phyloP scores from a whole-genome alignment of 2,797 vertebrate genomes.

The Monodelphis domestica region DNA sequence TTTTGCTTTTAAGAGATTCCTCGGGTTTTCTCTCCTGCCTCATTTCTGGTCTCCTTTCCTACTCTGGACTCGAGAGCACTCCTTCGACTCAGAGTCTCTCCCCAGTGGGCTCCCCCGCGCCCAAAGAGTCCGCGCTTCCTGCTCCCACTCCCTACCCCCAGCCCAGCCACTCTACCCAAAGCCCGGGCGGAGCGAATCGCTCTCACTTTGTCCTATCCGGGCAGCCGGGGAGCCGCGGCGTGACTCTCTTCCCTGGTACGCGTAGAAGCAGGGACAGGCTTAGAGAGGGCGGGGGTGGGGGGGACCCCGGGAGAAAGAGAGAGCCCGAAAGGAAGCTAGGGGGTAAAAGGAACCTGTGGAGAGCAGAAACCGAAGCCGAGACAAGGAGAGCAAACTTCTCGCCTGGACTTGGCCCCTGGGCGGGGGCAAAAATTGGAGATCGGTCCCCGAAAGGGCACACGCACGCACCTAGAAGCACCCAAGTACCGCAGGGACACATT shows the following conservation, averaged over 20 bases:
- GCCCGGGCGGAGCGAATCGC: neutral
- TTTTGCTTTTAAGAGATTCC: neutral
- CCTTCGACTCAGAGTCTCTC: neutral
- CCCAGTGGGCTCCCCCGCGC: neutral
- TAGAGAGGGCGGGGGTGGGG: no score
- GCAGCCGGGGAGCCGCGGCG: neutral
- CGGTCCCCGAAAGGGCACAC: neutral
- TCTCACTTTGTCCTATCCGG: slow-evolving; percentile 40
- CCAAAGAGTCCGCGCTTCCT: no score
- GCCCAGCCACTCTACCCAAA: neutral
- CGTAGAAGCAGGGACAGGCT: neutral
- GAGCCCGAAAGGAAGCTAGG: neutral
- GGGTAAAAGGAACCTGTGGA: neutral
- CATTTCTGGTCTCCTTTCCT: neutral
- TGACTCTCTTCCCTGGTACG: neutral
- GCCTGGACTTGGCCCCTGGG: neutral
- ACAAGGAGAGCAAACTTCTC: neutral
- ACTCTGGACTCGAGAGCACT: neutral
- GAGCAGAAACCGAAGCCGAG: neutral
- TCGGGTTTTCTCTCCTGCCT: neutral
- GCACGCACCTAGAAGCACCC: neutral
- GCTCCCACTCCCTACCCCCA: accelerated
- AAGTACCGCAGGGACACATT: neutral
- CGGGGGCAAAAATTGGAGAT: neutral
- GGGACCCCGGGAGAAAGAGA: neutral